These are phyloP conservation scores for Glaucidium brasilianum DNA, from an alignment of 2,113 vertebrate genomes.

Conservation along the genomic window DNA sequence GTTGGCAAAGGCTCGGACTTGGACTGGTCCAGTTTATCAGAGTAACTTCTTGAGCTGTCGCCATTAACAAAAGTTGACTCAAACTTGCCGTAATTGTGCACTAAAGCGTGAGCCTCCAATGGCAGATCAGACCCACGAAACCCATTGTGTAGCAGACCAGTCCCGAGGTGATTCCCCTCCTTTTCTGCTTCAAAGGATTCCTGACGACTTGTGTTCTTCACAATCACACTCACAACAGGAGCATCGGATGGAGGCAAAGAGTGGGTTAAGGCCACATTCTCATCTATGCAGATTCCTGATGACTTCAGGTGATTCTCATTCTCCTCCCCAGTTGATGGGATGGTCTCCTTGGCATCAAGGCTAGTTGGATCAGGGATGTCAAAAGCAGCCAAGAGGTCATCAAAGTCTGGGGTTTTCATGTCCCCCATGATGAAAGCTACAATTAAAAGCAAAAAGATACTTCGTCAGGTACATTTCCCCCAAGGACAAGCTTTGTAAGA, in stretches of 20 bases:
- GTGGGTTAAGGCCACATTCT: constrained; percentile 75
- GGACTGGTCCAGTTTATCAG: constrained; percentile 76
- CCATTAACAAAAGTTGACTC: constrained; percentile 86
- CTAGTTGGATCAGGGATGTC: constrained; percentile 97
- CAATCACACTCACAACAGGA: constrained; percentile 92
- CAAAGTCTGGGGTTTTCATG: constrained; percentile 99
- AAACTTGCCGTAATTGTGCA: constrained; percentile 80
- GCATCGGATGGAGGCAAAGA: constrained; percentile 75
- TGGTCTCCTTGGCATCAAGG: constrained; percentile 92
- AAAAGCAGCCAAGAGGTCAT: constrained; percentile 97
- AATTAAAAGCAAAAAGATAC: background rate
- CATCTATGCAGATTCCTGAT: constrained; percentile 83
- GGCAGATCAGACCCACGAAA: constrained; percentile 79
- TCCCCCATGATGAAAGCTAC: constrained; percentile 92
- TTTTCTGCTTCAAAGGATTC: constrained; percentile 85
- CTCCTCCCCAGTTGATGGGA: constrained; percentile 85
- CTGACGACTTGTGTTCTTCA: constrained; percentile 94
- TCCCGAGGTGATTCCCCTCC: constrained; percentile 75
- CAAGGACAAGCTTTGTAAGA: background rate
- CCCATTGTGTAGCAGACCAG: constrained; percentile 83
- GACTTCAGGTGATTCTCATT: constrained; percentile 85
- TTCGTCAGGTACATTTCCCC: background rate
- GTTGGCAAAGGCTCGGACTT: constrained; percentile 81
- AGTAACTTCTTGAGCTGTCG: constrained; percentile 75
- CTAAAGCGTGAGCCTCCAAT: constrained; percentile 66